Percentiles rank a stretch among this genome's conserved stretches.
Evolutionary conservation across 2,888 invertebrate species (phyloP).

Genomic region (Frankliniella intonsa): DNA sequence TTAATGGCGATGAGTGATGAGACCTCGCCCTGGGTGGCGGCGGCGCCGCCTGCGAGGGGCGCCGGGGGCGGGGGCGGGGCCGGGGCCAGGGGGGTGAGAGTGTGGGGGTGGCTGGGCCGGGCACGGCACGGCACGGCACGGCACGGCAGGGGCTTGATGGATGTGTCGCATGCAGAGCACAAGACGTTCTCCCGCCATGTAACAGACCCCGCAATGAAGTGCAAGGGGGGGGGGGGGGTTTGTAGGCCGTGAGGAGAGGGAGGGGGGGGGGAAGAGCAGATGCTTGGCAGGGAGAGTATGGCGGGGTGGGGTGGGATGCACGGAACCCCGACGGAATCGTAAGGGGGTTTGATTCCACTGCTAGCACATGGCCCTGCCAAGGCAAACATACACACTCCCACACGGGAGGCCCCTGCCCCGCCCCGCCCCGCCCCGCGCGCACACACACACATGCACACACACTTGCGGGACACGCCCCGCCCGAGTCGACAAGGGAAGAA

Average conservation of each 20-base stretch:
- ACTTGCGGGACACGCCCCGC: no score
- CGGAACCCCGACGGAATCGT: neutral
- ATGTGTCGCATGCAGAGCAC: neutral
- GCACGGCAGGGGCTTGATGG: neutral
- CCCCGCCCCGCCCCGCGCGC: no score
- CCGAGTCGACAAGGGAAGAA: neutral
- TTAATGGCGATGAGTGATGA: constrained; percentile 6
- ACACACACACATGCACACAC: no score
- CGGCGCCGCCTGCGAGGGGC: neutral
- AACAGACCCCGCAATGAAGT: no score
- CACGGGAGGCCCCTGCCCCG: neutral
- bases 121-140: no score
- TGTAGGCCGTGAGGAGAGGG: no score
- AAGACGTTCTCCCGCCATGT: no score
- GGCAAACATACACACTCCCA: neutral
- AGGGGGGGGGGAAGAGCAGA: no score
- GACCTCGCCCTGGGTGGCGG: neutral
- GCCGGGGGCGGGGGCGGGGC: neutral
- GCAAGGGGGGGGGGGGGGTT: no score
- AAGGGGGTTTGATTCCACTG: neutral
- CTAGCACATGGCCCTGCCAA: neutral
- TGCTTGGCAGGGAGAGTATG: no score
- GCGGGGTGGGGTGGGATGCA: no score
- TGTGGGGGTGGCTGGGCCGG: no score
- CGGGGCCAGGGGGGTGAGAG: neutral